These are phyloP conservation scores for Siniperca scherzeri DNA, from an alignment of 2,797 vertebrate genomes.

Conservation along the genomic window DNA sequence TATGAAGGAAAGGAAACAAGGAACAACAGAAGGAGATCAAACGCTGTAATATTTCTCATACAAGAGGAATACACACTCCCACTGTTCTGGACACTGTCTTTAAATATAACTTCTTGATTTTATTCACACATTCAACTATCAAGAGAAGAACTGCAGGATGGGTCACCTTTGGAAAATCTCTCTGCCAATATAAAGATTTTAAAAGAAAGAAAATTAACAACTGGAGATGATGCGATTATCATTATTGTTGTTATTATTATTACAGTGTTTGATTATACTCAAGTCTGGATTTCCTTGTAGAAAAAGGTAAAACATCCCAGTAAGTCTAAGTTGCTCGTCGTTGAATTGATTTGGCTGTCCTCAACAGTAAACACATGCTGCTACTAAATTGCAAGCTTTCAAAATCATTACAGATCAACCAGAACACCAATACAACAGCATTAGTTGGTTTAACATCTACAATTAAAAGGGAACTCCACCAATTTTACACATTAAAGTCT, in stretches of 20 bases:
- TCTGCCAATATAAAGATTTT: not conserved
- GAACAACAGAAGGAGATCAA: not conserved
- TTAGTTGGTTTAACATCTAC: not conserved
- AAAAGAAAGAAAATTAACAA: not conserved
- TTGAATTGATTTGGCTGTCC: not conserved
- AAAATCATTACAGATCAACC: not conserved
- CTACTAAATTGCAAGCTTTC: no score
- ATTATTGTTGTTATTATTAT: not conserved
- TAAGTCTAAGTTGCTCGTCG: not conserved
- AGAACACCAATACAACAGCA: not conserved
- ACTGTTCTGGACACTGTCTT: not conserved
- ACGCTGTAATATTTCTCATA: not conserved
- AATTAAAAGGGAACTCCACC: not conserved
- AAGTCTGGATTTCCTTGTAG: not conserved
- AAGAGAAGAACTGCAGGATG: not conserved
- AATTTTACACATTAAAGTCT: not conserved
- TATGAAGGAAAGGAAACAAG: conserved; percentile 1
- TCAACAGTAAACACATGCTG: not conserved
- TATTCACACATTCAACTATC: not conserved
- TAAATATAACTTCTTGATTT: not conserved
- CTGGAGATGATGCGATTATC: not conserved
- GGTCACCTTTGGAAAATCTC: not conserved
- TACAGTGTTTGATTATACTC: not conserved
- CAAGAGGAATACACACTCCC: not conserved
- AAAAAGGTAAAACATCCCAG: not conserved